Evolutionary conservation across 2,113 vertebrate genomes (phyloP), one percentile per base, ranked within the genome.

Genomic region (Tychaedon coryphoeus): DNA sequence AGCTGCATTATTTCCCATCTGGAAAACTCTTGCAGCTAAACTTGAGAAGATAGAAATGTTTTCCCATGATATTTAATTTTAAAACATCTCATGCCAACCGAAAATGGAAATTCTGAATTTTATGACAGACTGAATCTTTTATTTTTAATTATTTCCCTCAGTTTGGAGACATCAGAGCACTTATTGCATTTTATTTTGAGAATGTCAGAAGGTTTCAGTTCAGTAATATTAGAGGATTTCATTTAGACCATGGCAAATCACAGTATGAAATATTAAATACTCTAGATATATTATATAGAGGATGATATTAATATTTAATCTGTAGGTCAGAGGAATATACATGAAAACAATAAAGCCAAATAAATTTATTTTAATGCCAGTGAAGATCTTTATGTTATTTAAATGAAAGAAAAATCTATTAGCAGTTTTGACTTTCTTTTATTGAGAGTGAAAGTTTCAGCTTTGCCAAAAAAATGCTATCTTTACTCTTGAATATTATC

Each of bases 191-290:
- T 90, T 90, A 51, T 83, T 92, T 89, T 51, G 15, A 84, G 86
- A 91, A 88, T 60, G 51, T 64, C 88, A 86, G 48, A 80, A 91
- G 26, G 45, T 75, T 88, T 89, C 83, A 69, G 34, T 71, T 81
- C 65, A 42, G 36, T 89, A 78, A 81, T 80, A 64, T 78, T 74
- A 48, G 75, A 86, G 14, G 34, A 84, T 92, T 95, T 92, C 17
- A 91, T 94, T 93, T 86, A 91, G 72, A 78, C 79, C 64, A 89
- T 51, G 43, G 79, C 43, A 95, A 93, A 92, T 81, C 65, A 42
- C 51, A 77, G 33, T 73, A 92, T 96, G 62, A 96, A 95, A 95
- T 95, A 95, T 95, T 96, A 89, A 95, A 80, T 86, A 77, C 69
- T 38, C 18, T 58, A 84, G 51, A 71, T 88, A 92, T 43, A 4